Conservation (phyloP, 1,140 invertebrate species). For the Atta cephalotes region DNA sequence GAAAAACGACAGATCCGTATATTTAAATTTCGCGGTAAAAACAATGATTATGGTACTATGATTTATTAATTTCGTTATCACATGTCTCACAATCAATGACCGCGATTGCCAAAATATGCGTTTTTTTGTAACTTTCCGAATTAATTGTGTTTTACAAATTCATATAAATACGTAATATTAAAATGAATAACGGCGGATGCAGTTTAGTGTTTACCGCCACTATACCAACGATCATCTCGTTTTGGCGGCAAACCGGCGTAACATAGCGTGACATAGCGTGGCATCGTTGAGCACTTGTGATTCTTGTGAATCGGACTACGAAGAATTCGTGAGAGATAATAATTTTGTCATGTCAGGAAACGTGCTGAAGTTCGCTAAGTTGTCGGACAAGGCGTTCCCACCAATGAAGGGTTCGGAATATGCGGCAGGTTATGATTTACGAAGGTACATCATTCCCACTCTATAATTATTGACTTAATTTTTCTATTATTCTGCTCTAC, state of each 20-base stretch:
- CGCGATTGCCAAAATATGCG: background rate
- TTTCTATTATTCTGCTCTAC: background rate
- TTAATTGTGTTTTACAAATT: background rate
- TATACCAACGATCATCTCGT: background rate
- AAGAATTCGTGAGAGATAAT: background rate
- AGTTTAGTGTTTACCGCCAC: background rate
- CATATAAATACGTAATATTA: background rate
- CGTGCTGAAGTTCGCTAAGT: conserved; percentile 91
- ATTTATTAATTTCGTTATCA: background rate
- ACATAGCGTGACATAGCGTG: background rate
- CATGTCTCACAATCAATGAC: too few relatives aligned
- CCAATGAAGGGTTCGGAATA: conserved; percentile 94
- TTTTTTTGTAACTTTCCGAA: background rate
- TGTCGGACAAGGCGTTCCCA: conserved; percentile 92
- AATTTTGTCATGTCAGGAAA: conserved; percentile 45
- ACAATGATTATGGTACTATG: background rate
- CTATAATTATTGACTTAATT: background rate
- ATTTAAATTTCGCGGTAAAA: conserved; percentile 24
- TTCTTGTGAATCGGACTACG: background rate
- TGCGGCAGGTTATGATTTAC: conserved; percentile 97
- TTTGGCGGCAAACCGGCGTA: background rate
- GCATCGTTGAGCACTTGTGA: background rate
- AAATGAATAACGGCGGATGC: background rate
- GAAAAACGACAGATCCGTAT: background rate
- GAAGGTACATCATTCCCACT: conserved; percentile 87